Conservation (phyloP, 2,888 invertebrate genomes). For the Punctoribates punctum region DNA sequence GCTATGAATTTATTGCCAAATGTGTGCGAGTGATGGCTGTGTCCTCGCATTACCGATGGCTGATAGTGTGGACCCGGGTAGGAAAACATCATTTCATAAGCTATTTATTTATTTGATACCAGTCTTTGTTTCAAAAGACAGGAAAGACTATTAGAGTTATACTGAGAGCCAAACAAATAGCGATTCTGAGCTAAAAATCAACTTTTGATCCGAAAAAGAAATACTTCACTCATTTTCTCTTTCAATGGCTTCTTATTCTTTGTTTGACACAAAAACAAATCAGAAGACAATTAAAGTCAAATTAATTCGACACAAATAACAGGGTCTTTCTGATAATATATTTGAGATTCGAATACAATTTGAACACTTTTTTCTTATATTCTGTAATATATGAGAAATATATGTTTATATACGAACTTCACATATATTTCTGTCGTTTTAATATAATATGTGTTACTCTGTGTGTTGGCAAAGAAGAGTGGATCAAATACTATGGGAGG, state of each 20-base stretch:
- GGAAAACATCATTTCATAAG: constrained; percentile 2
- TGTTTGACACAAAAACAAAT: neutral
- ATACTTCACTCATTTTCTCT: neutral
- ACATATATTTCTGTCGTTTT: constrained; percentile 7
- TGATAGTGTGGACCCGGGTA: constrained; percentile 27
- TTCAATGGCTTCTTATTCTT: neutral
- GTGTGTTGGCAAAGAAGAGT: constrained; percentile 15
- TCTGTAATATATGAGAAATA: constrained; percentile 26
- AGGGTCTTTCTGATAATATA: no score
- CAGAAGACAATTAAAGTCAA: no score
- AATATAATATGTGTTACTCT: constrained; percentile 16
- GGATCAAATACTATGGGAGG: constrained; percentile 32
- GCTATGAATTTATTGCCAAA: constrained; percentile 30
- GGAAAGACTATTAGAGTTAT: no score
- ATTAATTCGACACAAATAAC: no score
- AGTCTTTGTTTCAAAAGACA: neutral
- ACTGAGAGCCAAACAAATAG: neutral
- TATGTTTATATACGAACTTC: neutral
- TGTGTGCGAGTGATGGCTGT: constrained; percentile 11
- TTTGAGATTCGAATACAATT: neutral
- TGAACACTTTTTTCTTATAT: neutral
- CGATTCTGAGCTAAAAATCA: neutral
- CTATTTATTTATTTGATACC: constrained; percentile 6
- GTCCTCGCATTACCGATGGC: constrained; percentile 19
- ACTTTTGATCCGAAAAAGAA: neutral